Conservation (phyloP, 2,888 invertebrate genomes). For the Saturnia japonica region DNA sequence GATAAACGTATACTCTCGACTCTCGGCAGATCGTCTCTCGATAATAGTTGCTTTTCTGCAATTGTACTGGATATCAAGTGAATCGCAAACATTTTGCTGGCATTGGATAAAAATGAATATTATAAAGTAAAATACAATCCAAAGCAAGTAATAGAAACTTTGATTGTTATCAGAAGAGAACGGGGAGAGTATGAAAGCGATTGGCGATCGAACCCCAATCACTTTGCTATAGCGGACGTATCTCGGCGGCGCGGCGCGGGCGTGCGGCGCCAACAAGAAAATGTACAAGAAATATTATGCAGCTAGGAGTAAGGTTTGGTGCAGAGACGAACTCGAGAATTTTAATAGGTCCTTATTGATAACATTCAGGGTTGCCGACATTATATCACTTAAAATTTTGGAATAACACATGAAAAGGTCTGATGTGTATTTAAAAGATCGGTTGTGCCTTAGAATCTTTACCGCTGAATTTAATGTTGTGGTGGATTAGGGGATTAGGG, state of each 20-base stretch:
- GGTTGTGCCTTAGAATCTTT: no score
- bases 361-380: neutral
- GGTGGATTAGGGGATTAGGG: no score
- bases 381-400: no score
- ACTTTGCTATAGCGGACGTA: conserved; percentile 16
- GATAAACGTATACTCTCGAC: neutral
- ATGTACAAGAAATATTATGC: conserved; percentile 36
- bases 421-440: no score
- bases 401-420: no score
- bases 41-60: neutral
- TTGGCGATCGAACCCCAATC: conserved; percentile 20
- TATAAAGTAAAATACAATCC: neutral
- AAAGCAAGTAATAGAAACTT: neutral
- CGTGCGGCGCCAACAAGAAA: conserved; percentile 18
- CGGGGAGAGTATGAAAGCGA: conserved; percentile 17
- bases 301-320: conserved; percentile 32
- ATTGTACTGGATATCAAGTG: neutral
- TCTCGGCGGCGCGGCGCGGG: neutral
- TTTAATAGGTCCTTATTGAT: neutral
- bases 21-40: neutral
- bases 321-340: neutral
- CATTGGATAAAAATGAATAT: neutral
- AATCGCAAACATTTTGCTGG: neutral
- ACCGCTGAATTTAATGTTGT: no score
- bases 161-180: conserved; percentile 8